Percentiles rank a stretch among this genome's conserved stretches.
Evolutionary conservation across 2,797 vertebrate species (phyloP).

Genomic region (Schizopygopsis pylzovi): DNA sequence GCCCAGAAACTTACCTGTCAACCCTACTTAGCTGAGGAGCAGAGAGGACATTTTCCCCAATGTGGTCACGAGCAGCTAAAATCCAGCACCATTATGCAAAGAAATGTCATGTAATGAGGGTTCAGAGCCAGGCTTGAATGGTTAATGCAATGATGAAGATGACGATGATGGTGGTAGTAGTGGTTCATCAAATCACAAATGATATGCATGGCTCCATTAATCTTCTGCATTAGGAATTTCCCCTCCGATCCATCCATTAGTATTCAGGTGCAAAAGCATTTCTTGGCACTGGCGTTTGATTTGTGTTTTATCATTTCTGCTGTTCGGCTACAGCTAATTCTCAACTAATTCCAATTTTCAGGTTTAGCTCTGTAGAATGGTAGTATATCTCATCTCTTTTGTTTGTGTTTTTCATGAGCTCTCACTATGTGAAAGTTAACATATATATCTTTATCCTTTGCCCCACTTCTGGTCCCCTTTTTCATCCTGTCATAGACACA

Average conservation of each 20-base stretch:
- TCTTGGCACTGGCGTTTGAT: conserved; percentile 2
- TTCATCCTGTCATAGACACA: conserved; percentile 60
- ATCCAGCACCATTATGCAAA: conserved; percentile 24
- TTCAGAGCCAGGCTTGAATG: conserved; percentile 4
- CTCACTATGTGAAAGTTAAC: conserved; percentile 68
- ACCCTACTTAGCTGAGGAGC: neutral
- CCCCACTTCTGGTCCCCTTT: conserved; percentile 64
- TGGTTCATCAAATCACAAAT: conserved; percentile 26
- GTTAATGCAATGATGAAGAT: conserved; percentile 29
- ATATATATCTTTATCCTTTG: conserved; percentile 70
- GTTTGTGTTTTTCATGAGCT: conserved; percentile 54
- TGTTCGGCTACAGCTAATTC: neutral
- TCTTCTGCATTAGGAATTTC: conserved; percentile 18
- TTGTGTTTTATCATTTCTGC: conserved; percentile 5
- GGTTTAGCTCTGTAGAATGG: neutral
- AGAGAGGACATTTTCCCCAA: neutral
- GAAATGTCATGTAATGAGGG: conserved; percentile 14
- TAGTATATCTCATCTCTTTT: conserved; percentile 41
- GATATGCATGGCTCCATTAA: neutral
- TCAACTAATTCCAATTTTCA: neutral
- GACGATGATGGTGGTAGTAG: conserved; percentile 9
- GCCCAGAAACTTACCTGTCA: conserved; percentile 37
- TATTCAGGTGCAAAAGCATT: conserved; percentile 20
- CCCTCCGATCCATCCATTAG: conserved; percentile 18
- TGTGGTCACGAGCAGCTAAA: conserved; percentile 17